A percentile compares a stretch with the other conserved stretches of the same genome.
Evolutionary conservation across 1,140 invertebrate species (phyloP).

Genomic region (Coenobita brevimanus): DNA sequence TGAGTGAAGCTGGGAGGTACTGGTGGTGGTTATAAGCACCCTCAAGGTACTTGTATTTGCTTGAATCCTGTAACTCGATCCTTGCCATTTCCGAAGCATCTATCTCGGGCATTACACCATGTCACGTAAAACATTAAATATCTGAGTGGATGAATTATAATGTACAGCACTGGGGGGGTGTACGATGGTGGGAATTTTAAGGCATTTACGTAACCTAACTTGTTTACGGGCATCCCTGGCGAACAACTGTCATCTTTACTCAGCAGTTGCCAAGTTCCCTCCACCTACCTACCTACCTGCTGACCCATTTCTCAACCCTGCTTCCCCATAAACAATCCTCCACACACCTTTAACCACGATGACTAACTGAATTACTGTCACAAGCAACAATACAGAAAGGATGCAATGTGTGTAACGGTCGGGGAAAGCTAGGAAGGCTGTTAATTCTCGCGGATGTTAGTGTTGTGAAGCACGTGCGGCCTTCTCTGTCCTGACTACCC

Average conservation of each 20-base stretch:
- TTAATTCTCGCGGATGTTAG: slow-evolving; percentile 22
- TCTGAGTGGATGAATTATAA: too few species aligned
- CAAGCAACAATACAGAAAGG: too few species aligned
- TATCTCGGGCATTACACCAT: too few species aligned
- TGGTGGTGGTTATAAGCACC: too few species aligned
- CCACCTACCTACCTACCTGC: neutral
- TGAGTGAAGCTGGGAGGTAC: too few species aligned
- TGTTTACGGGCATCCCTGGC: slow-evolving; percentile 33
- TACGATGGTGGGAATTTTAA: neutral
- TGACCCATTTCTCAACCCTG: neutral
- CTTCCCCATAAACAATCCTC: neutral
- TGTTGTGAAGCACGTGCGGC: slow-evolving; percentile 44
- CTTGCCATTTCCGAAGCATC: too few species aligned
- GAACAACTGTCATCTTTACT: slow-evolving; percentile 37
- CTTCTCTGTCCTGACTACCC: neutral
- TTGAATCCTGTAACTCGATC: too few species aligned
- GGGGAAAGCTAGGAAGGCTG: neutral
- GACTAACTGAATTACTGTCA: too few species aligned
- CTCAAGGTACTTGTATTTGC: too few species aligned
- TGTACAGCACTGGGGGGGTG: too few species aligned
- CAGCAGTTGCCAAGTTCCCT: slow-evolving; percentile 31
- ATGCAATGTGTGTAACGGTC: too few species aligned
- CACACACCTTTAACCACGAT: neutral
- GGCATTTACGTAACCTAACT: slow-evolving; percentile 17
- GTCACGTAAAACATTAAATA: too few species aligned